Evolutionary conservation across 2,113 vertebrate genomes (phyloP), one percentile per base, ranked within the genome.

Genomic region (Nasalis larvatus): DNA sequence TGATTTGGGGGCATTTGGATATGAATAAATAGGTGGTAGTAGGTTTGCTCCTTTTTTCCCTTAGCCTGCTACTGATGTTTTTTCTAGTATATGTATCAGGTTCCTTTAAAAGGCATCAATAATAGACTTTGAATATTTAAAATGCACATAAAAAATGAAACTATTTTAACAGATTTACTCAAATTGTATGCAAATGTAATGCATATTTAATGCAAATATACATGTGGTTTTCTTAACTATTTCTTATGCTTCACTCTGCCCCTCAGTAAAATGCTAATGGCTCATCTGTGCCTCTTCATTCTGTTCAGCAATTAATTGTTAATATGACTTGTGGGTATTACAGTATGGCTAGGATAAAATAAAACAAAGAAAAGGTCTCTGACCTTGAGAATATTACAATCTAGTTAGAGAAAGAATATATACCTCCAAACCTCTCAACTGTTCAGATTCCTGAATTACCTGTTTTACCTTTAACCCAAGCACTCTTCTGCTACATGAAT

Each of bases 161-260:
- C 80, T 89, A 87, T 96, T 97, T 96, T 96, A 97, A 97, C 89
- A 97, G 96, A 97, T 96, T 97, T 97, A 97, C 94, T 98, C 69
- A 96, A 96, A 98, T 94, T 86, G 11, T 97, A 97, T 97, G 97
- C 92, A 98, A 97, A 98, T 97, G 6, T 73, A 91, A 97, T 96
- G 87, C 95, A 97, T 95, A 95, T 97, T 97, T 96, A 97, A 98
- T 98, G 97, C 93, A 97, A 97, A 96, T 96, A 81, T 90, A 87
- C 89, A 97, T 80, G 90, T 82, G 77, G 54, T 86, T 86, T 58
- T 95, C 95, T 97, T 96, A 94, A 95, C 91, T 97, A 77, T 97
- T 97, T 97, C 86, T 71, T 94, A 77, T 60, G 92, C 80, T 96
- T 97, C 96, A 94, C 30, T 86, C 58, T 94, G 45, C 83, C 63